Conservation (phyloP, 2,113 vertebrate genomes). For the Cebus imitator region DNA sequence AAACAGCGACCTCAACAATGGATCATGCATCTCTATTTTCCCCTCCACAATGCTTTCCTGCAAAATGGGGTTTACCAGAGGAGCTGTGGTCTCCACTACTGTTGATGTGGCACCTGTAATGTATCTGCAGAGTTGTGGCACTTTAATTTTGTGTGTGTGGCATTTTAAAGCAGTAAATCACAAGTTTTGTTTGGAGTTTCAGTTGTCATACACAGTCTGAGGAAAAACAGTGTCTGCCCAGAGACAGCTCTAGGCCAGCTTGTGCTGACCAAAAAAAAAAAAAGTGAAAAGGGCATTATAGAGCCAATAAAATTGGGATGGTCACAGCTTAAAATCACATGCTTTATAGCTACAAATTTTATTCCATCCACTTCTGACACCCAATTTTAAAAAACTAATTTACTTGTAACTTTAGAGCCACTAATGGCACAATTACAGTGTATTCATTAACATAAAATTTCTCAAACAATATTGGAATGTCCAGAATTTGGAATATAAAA, state of each 20-base stretch:
- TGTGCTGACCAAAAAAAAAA: background rate
- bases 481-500: background rate
- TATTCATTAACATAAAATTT: background rate
- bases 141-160: background rate
- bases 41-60: background rate
- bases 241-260: background rate
- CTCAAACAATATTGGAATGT: background rate
- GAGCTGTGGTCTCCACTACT: background rate
- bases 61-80: background rate
- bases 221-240: background rate
- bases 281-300: background rate
- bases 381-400: slow-evolving; percentile 5
- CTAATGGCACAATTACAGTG: background rate
- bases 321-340: background rate
- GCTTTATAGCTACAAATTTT: background rate
- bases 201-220: background rate
- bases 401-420: background rate
- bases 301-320: background rate
- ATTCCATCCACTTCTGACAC: background rate
- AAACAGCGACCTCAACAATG: slow-evolving; percentile 6
- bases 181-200: background rate
- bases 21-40: background rate
- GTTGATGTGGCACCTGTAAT: background rate
- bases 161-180: background rate
- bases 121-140: background rate